Percentiles rank a stretch among this genome's conserved stretches.
These are phyloP conservation scores for Tenthredo mesomela DNA, from an alignment of 2,888 invertebrate species.

Conservation along the genomic window DNA sequence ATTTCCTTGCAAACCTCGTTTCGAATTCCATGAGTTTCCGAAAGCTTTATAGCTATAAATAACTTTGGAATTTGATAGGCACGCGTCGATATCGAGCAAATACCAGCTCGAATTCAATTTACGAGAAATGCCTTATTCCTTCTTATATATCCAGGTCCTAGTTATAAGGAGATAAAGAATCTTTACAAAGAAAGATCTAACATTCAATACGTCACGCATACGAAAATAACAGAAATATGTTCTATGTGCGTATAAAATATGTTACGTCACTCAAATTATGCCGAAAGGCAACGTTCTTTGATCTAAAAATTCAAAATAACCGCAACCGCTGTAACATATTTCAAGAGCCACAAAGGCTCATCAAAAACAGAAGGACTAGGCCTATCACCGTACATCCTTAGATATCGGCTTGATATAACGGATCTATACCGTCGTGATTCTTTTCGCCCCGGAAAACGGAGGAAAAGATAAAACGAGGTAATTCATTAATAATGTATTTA, in stretches of 20 bases:
- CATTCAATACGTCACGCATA: neutral
- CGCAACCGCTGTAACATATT: neutral
- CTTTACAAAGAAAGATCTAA: neutral
- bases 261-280: neutral
- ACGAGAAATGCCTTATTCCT: neutral
- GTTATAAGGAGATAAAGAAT: neutral
- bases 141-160: neutral
- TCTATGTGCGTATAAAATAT: neutral
- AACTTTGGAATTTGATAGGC: slow-evolving; percentile 35
- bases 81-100: slow-evolving; percentile 36
- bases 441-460: neutral
- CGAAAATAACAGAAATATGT: neutral
- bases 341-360: neutral
- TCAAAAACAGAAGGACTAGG: slow-evolving; percentile 19
- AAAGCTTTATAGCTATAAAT: neutral
- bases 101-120: slow-evolving; percentile 9
- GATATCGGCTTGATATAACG: neutral
- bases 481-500: slow-evolving; percentile 34
- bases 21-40: slow-evolving; percentile 18
- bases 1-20: neutral
- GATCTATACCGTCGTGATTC: neutral
- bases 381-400: neutral
- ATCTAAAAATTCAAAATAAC: neutral
- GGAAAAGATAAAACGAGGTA: neutral
- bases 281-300: neutral